Conservation (phyloP, 1,140 invertebrate species). For the Oreohelix idahoensis region DNA sequence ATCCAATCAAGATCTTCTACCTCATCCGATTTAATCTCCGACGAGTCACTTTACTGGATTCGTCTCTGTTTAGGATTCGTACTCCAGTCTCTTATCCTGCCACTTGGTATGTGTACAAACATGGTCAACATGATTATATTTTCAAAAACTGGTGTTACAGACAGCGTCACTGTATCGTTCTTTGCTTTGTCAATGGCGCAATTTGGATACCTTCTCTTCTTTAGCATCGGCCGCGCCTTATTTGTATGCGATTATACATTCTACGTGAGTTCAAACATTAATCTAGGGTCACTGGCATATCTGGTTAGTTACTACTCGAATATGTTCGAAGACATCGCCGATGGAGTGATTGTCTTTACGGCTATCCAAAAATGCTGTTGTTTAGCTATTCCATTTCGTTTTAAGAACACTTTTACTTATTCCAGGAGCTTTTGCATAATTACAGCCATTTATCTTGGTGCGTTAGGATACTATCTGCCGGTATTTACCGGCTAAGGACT, state of each 20-base stretch:
- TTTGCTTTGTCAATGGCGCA: not conserved
- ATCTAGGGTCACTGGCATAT: not conserved
- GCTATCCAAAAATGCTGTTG: not conserved
- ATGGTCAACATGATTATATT: not conserved
- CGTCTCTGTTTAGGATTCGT: not conserved
- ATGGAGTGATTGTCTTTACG: not conserved
- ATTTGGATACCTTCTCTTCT: not conserved
- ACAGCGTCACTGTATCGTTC: not conserved
- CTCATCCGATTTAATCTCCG: not conserved
- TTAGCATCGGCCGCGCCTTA: not conserved
- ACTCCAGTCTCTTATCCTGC: not conserved
- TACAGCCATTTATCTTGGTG: not conserved
- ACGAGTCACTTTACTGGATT: not conserved
- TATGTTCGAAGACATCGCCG: not conserved
- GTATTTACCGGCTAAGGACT: not conserved
- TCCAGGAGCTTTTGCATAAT: not conserved
- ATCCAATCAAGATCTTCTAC: not conserved
- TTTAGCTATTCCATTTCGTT: not conserved
- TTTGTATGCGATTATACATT: not conserved
- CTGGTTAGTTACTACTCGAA: not conserved
- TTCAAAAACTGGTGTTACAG: not conserved
- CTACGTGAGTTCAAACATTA: not conserved
- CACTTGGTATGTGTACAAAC: not conserved
- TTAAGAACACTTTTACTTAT: not conserved
- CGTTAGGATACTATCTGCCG: not conserved